phyloP scores from a whole-genome alignment of 2,888 invertebrate genomes.

The Amblyteles armatorius region DNA sequence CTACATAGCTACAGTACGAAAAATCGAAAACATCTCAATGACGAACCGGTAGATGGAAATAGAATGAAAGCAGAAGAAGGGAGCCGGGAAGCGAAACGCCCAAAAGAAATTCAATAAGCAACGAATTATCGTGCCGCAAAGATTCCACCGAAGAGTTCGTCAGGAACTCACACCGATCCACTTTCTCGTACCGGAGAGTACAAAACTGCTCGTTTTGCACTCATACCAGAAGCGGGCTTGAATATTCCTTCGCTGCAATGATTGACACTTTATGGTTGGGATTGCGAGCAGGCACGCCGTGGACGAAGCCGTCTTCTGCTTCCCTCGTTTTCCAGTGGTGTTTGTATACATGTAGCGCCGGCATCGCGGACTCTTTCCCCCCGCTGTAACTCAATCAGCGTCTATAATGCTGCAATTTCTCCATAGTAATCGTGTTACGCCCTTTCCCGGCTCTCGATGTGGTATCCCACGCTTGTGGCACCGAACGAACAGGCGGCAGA shows the following conservation, averaged over 20 bases:
- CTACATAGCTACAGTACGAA: not conserved
- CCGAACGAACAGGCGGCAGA: constrained; percentile 28
- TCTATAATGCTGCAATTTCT: constrained; percentile 84
- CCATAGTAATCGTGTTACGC: constrained; percentile 82
- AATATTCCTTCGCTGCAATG: constrained; percentile 71
- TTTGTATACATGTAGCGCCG: constrained; percentile 60
- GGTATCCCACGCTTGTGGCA: constrained; percentile 52
- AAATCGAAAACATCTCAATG: constrained; percentile 11
- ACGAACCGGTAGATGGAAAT: constrained; percentile 10
- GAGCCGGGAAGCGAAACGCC: constrained; percentile 46
- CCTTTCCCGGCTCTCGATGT: constrained; percentile 65
- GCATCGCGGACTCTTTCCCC: constrained; percentile 75
- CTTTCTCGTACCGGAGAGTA: constrained; percentile 12
- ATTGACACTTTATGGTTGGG: constrained; percentile 83
- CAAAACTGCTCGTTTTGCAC: constrained; percentile 23
- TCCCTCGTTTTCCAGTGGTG: constrained; percentile 29
- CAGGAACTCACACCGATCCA: constrained; percentile 39
- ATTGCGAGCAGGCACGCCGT: constrained; percentile 73
- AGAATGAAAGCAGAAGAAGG: constrained; percentile 17
- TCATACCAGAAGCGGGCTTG: constrained; percentile 39
- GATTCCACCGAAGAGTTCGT: constrained; percentile 73
- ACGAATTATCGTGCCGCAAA: constrained; percentile 79
- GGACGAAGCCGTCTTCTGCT: constrained; percentile 14
- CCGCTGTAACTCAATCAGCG: constrained; percentile 82
- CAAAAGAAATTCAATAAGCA: constrained; percentile 78